Evolutionary conservation across 35 echinoderm and acorn worm species (phyloP).

Genomic region (Apostichopus japonicus): DNA sequence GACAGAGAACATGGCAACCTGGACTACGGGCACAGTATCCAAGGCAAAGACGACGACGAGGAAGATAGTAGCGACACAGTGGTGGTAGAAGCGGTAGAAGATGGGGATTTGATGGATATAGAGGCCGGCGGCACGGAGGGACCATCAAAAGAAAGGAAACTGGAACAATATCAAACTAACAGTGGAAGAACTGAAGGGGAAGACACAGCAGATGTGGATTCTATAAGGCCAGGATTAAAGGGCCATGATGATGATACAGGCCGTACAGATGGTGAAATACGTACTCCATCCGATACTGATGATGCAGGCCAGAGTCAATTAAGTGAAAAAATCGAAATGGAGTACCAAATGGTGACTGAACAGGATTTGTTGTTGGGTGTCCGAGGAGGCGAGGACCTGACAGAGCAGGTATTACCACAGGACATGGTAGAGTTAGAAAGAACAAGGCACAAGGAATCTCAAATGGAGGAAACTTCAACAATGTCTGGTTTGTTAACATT

Average conservation of each 20-base stretch:
- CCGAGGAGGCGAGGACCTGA: not conserved
- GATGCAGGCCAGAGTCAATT: not conserved
- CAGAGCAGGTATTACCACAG: not conserved
- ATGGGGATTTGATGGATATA: not conserved
- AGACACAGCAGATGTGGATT: no score
- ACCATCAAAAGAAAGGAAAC: no score
- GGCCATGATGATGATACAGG: no score
- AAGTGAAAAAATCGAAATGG: not conserved
- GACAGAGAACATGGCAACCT: not conserved
- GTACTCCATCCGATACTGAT: not conserved
- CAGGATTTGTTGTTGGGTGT: not conserved
- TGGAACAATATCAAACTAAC: no score
- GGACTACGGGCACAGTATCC: not conserved
- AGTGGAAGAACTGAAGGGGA: no score
- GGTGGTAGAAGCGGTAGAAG: not conserved
- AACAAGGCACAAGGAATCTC: not conserved
- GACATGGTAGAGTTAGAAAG: not conserved
- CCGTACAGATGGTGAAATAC: no score
- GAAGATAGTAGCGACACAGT: not conserved
- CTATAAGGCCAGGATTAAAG: no score
- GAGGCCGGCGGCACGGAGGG: no score
- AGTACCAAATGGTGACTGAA: not conserved
- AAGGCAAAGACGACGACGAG: not conserved
- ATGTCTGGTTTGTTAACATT: not conserved
- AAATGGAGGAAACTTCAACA: not conserved